These are phyloP conservation scores for Neomorphus geoffroyi DNA, from an alignment of 2,797 vertebrate species.

Conservation along the genomic window DNA sequence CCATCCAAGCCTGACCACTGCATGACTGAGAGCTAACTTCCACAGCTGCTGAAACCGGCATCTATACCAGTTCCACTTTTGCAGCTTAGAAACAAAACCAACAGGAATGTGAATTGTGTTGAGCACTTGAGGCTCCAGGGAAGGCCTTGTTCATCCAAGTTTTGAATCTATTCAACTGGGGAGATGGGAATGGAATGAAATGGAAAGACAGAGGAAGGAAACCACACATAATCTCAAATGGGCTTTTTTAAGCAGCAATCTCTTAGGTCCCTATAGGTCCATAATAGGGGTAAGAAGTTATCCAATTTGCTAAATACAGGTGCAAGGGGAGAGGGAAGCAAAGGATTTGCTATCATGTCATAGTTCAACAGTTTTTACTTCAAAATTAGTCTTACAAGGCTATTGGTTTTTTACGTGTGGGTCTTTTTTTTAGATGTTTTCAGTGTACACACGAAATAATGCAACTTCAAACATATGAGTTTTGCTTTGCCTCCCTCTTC, in stretches of 20 bases:
- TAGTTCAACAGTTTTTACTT: neutral
- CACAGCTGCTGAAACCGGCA: neutral
- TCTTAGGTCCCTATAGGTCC: neutral
- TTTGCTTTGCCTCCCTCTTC: neutral
- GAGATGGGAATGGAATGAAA: neutral
- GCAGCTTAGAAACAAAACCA: neutral
- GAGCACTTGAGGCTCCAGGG: neutral
- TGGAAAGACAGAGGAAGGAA: neutral
- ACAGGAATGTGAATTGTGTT: neutral
- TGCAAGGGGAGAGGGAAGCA: neutral
- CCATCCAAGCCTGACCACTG: neutral
- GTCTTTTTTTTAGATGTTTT: neutral
- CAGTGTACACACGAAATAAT: neutral
- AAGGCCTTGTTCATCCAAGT: neutral
- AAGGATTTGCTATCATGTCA: neutral
- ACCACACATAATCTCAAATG: neutral
- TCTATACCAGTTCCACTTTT: neutral
- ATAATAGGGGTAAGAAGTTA: neutral
- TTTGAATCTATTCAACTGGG: neutral
- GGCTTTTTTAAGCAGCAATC: neutral
- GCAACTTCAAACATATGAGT: neutral
- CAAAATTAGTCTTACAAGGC: neutral
- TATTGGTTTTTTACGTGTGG: too few relatives aligned
- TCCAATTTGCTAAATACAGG: neutral
- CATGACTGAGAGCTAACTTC: neutral